Evolutionary conservation across 2,888 invertebrate species (phyloP).

Genomic region (Panopea generosa): DNA sequence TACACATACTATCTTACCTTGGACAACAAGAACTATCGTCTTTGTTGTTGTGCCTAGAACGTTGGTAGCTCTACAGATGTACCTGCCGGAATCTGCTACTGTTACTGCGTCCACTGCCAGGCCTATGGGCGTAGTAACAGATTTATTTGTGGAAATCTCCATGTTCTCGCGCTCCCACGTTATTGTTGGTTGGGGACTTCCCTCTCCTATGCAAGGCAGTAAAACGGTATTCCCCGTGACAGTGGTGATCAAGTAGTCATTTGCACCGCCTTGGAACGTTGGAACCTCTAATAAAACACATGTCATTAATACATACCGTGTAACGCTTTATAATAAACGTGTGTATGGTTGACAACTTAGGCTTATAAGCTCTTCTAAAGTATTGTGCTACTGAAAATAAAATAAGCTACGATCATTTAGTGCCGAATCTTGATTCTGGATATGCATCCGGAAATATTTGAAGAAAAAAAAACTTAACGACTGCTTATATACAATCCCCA

Average conservation of each 20-base stretch:
- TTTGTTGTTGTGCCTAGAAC: constrained; percentile 50
- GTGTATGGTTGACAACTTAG: too few relatives aligned
- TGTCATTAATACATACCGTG: neutral
- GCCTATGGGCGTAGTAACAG: constrained; percentile 41
- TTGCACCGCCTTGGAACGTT: constrained; percentile 38
- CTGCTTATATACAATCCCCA: too few relatives aligned
- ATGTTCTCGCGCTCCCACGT: constrained; percentile 49
- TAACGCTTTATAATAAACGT: too few relatives aligned
- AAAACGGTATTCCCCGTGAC: constrained; percentile 50
- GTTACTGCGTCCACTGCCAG: constrained; percentile 37
- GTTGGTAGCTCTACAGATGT: constrained; percentile 50
- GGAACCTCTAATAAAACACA: constrained; percentile 28
- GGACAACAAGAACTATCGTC: constrained; percentile 39
- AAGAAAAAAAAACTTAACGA: too few relatives aligned
- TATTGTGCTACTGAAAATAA: too few relatives aligned
- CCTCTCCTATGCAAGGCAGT: constrained; percentile 43
- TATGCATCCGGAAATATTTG: too few relatives aligned
- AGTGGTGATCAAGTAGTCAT: constrained; percentile 36
- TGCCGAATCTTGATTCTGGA: too few relatives aligned
- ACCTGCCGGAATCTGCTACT: constrained; percentile 43
- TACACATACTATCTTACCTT: too few relatives aligned
- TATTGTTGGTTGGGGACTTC: constrained; percentile 38
- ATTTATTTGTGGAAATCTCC: constrained; percentile 40
- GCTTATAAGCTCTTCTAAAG: too few relatives aligned
- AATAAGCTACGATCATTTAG: too few relatives aligned